A percentile compares a stretch with the other conserved stretches of the same genome.
Conservation (phyloP, 1,140 invertebrate genomes). For the Drosophila repleta region DNA sequence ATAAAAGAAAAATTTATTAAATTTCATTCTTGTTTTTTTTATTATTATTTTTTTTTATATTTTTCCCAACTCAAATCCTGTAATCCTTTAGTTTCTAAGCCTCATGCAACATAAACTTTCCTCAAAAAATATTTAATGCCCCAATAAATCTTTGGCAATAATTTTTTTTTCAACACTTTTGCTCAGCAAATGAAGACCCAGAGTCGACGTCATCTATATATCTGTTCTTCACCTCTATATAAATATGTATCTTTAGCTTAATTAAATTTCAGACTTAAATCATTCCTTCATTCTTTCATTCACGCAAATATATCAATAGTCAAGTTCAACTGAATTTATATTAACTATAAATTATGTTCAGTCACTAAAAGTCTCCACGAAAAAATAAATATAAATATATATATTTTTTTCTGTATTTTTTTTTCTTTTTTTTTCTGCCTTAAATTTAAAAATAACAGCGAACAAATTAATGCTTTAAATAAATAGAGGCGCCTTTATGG, state of each 20-base stretch:
- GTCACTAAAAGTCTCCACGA: conserved; percentile 72
- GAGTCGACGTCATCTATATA: conserved; percentile 5
- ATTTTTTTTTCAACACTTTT: conserved; percentile 9
- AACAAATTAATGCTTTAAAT: conserved; percentile 81
- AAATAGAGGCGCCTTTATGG: conserved; percentile 53
- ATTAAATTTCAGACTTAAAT: conserved; percentile 20
- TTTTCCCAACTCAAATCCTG: not conserved
- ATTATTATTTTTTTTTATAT: too few relatives aligned
- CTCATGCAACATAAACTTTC: not conserved
- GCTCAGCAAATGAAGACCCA: not conserved
- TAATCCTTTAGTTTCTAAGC: not conserved
- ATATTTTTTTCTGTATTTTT: conserved; percentile 39
- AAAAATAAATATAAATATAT: conserved; percentile 27
- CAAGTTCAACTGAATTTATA: conserved; percentile 77
- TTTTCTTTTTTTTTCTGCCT: conserved; percentile 37
- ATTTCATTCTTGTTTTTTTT: too few relatives aligned
- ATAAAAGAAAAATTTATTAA: too few relatives aligned
- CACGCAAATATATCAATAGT: conserved; percentile 30
- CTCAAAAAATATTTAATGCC: not conserved
- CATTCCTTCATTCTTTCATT: conserved; percentile 9
- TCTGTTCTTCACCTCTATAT: too few relatives aligned
- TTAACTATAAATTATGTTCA: conserved; percentile 76
- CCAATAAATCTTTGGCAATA: conserved; percentile 2
- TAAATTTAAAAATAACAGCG: conserved; percentile 71
- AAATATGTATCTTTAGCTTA: not conserved